phyloP scores from a whole-genome alignment of 2,113 vertebrate species.

The Electrona antarctica region DNA sequence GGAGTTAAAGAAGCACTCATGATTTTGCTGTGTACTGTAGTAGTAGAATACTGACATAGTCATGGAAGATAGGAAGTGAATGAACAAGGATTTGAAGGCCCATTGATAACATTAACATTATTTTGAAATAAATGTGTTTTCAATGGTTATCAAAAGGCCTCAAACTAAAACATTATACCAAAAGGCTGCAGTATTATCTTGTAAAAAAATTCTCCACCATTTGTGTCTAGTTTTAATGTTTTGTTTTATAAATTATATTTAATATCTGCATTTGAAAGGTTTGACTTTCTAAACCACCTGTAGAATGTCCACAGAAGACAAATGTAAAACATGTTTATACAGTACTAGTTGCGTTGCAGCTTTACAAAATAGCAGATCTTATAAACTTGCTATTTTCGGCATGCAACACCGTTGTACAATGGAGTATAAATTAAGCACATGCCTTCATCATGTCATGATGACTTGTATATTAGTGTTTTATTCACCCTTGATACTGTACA shows the following conservation, averaged over 20 bases:
- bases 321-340: constrained; percentile 20
- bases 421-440: not conserved
- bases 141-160: constrained; percentile 36
- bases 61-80: not conserved
- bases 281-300: constrained; percentile 42
- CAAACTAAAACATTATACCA: constrained; percentile 25
- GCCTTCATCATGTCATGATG: constrained; percentile 38
- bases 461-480: constrained; percentile 36
- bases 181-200: constrained; percentile 44
- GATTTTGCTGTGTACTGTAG: constrained; percentile 4
- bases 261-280: constrained; percentile 28
- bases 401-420: too few relatives aligned
- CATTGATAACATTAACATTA: constrained; percentile 9
- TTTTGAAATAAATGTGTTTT: constrained; percentile 33
- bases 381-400: too few relatives aligned
- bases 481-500: constrained; percentile 33
- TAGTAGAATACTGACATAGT: not conserved
- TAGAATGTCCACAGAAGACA: constrained; percentile 47
- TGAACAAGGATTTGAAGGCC: not conserved
- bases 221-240: not conserved
- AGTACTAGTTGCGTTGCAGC: too few relatives aligned
- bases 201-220: constrained; percentile 10
- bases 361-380: too few relatives aligned
- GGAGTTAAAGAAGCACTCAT: not conserved
- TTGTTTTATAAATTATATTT: constrained; percentile 41